phyloP scores from a whole-genome alignment of 2,113 vertebrate species.

The Pygoscelis adeliae region DNA sequence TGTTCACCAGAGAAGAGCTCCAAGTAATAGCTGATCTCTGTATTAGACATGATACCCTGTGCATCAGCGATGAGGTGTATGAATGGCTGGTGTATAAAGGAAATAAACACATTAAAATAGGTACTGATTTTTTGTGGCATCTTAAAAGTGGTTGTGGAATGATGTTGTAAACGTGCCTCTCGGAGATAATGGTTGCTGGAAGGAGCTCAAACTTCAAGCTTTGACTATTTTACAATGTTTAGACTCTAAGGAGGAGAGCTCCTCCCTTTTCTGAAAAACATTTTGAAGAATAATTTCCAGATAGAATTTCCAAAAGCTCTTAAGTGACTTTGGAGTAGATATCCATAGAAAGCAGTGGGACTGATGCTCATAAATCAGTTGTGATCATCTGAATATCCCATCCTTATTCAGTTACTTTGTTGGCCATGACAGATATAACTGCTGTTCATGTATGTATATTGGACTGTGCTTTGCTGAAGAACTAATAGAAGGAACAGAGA shows the following conservation, averaged over 20 bases:
- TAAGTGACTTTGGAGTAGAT: background rate
- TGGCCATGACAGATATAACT: background rate
- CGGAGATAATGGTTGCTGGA: background rate
- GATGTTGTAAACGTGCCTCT: background rate
- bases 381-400: background rate
- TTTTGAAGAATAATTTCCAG: background rate
- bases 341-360: background rate
- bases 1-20: slow-evolving; percentile 89
- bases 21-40: slow-evolving; percentile 92
- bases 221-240: background rate
- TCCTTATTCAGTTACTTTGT: background rate
- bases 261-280: background rate
- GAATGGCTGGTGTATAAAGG: slow-evolving; percentile 94
- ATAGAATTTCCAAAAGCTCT: background rate
- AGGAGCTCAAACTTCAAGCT: background rate
- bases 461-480: background rate
- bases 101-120: slow-evolving; percentile 91
- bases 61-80: slow-evolving; percentile 97
- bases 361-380: background rate
- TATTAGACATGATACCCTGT: slow-evolving; percentile 88
- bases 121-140: slow-evolving; percentile 69
- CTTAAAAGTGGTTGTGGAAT: background rate
- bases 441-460: background rate
- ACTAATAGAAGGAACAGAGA: background rate
- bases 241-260: background rate